These are phyloP conservation scores for Acrocephalus arundinaceus DNA, from an alignment of 2,113 vertebrate species.

Conservation along the genomic window DNA sequence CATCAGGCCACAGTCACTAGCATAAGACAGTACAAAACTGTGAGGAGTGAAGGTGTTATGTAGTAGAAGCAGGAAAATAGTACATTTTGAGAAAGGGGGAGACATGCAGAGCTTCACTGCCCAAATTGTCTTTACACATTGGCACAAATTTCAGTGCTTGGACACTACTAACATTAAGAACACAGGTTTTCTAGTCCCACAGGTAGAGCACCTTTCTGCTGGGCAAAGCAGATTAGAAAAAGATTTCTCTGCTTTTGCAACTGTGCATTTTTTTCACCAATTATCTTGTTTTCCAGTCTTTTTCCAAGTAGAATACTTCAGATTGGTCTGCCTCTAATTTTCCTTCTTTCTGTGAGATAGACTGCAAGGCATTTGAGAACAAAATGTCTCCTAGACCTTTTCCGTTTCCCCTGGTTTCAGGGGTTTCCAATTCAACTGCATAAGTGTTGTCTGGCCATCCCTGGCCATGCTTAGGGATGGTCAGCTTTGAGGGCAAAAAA, in stretches of 20 bases:
- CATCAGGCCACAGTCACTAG: neutral
- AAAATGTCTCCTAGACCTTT: neutral
- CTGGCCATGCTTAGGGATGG: neutral
- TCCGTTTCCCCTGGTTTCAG: neutral
- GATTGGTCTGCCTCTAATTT: neutral
- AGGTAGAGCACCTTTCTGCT: neutral
- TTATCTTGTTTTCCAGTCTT: neutral
- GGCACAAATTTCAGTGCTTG: neutral
- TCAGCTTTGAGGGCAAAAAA: neutral
- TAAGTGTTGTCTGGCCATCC: neutral
- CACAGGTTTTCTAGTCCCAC: neutral
- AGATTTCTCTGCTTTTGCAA: neutral
- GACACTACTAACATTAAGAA: neutral
- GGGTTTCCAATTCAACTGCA: neutral
- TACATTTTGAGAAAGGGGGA: neutral
- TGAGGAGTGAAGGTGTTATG: neutral
- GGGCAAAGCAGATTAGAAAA: neutral
- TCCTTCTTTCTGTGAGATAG: neutral
- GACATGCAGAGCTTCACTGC: neutral
- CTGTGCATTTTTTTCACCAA: neutral
- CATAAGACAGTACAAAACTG: neutral
- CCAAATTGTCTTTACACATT: neutral
- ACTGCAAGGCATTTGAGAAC: neutral
- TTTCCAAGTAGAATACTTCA: neutral
- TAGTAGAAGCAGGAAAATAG: neutral